Evolutionary conservation across 2,113 vertebrate genomes (phyloP).

Genomic region (Perca flavescens): DNA sequence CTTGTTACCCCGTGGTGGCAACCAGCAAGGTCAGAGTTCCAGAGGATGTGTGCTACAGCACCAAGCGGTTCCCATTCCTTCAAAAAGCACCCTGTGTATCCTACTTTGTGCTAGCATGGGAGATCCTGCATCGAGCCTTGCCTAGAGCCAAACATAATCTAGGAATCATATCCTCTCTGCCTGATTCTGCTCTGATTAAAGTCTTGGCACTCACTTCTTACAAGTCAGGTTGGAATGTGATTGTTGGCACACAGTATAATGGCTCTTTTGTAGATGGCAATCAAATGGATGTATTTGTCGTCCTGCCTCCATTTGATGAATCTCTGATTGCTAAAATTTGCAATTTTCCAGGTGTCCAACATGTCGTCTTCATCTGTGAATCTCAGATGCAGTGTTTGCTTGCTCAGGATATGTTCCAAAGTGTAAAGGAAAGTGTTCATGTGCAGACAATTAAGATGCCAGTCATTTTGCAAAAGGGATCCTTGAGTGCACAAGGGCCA

Average conservation of each 20-base stretch:
- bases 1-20: slow-evolving; percentile 86
- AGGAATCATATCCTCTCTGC: slow-evolving; percentile 82
- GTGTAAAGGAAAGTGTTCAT: slow-evolving; percentile 73
- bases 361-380: slow-evolving; percentile 84
- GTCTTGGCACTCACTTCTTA: slow-evolving; percentile 81
- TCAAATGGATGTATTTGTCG: slow-evolving; percentile 78
- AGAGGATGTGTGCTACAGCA: slow-evolving; percentile 83
- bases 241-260: slow-evolving; percentile 65
- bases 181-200: slow-evolving; percentile 83
- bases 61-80: slow-evolving; percentile 82
- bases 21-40: slow-evolving; percentile 83
- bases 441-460: slow-evolving; percentile 77
- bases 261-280: slow-evolving; percentile 54
- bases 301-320: slow-evolving; percentile 83
- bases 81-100: slow-evolving; percentile 87
- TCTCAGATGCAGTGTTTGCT: slow-evolving; percentile 53
- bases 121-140: slow-evolving; percentile 83
- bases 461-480: slow-evolving; percentile 83
- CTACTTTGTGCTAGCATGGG: slow-evolving; percentile 87
- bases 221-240: slow-evolving; percentile 84
- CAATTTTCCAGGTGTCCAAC: slow-evolving; percentile 65
- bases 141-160: slow-evolving; percentile 78
- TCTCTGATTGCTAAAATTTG: slow-evolving; percentile 68
- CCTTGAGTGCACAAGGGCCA: slow-evolving; percentile 77
- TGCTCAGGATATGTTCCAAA: slow-evolving; percentile 58